These are phyloP conservation scores for Cottoperca gobio DNA, from an alignment of 2,797 vertebrate species.

Conservation along the genomic window DNA sequence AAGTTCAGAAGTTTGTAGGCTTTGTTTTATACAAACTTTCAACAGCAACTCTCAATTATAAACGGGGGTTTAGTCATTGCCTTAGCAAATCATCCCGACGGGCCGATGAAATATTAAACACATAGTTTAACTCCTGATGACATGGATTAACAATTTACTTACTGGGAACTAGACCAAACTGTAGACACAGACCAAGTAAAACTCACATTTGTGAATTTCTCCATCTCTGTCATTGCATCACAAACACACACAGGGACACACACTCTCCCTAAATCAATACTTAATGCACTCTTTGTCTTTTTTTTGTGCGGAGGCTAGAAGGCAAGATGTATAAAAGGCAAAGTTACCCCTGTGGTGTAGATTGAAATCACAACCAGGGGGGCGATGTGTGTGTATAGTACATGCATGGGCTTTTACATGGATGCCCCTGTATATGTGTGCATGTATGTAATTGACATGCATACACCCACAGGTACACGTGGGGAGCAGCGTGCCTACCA, in stretches of 20 bases:
- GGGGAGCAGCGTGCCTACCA: constrained; percentile 60
- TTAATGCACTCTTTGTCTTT: constrained; percentile 7
- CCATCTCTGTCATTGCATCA: not conserved
- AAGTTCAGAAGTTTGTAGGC: not conserved
- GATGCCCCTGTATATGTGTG: constrained; percentile 23
- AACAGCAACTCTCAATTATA: not conserved
- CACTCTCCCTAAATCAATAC: constrained; percentile 49
- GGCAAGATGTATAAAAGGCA: constrained; percentile 53
- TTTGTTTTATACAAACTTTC: not conserved
- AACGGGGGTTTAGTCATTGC: not conserved
- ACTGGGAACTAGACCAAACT: not conserved
- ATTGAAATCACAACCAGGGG: constrained; percentile 31
- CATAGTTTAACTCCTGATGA: constrained; percentile 6
- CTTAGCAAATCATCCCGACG: not conserved
- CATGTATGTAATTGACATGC: constrained; percentile 35
- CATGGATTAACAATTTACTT: not conserved
- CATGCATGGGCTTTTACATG: constrained; percentile 26
- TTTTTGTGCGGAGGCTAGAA: constrained; percentile 54
- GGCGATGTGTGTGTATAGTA: constrained; percentile 12
- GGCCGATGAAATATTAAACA: not conserved
- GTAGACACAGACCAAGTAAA: not conserved
- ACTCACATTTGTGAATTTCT: constrained; percentile 14
- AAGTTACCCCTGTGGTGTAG: constrained; percentile 54
- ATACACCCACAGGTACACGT: constrained; percentile 55
- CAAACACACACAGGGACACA: constrained; percentile 9